phyloP scores from a whole-genome alignment of 2,888 invertebrate genomes.

The Mactromeris polynyma region DNA sequence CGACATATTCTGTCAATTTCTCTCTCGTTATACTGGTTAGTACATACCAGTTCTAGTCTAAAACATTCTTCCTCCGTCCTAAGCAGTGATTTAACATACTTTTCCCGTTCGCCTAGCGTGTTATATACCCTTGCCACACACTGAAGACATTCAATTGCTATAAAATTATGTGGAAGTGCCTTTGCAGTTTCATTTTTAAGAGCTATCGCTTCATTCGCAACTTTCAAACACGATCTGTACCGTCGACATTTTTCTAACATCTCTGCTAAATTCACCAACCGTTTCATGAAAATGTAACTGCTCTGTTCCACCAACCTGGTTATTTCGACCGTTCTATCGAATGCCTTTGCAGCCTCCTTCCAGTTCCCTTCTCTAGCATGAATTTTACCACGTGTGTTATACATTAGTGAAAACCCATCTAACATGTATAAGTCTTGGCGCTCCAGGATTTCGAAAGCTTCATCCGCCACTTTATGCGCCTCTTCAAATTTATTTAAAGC shows the following conservation, averaged over 20 bases:
- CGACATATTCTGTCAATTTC: not conserved
- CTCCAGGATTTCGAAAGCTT: conserved; percentile 29
- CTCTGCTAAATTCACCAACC: conserved; percentile 37
- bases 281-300: conserved; percentile 42
- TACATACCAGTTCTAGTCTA: conserved; percentile 1
- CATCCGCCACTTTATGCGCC: conserved; percentile 28
- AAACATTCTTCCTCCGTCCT: conserved; percentile 23
- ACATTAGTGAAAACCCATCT: conserved; percentile 15
- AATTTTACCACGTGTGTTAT: conserved; percentile 41
- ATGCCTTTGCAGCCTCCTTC: conserved; percentile 12
- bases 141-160: conserved; percentile 34
- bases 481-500: conserved; percentile 22
- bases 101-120: not conserved
- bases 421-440: conserved; percentile 18
- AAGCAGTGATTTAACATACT: conserved; percentile 15
- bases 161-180: conserved; percentile 24
- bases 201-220: conserved; percentile 13
- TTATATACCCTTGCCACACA: conserved; percentile 35
- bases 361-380: conserved; percentile 30
- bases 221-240: not conserved
- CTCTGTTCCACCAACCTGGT: not conserved
- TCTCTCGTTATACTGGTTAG: not conserved
- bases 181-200: conserved; percentile 10
- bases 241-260: conserved; percentile 13
- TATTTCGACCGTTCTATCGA: conserved; percentile 30